These are phyloP conservation scores for Axinella damicornis DNA, from an alignment of 37 sponge, comb jelly and placozoan species.

Conservation along the genomic window DNA sequence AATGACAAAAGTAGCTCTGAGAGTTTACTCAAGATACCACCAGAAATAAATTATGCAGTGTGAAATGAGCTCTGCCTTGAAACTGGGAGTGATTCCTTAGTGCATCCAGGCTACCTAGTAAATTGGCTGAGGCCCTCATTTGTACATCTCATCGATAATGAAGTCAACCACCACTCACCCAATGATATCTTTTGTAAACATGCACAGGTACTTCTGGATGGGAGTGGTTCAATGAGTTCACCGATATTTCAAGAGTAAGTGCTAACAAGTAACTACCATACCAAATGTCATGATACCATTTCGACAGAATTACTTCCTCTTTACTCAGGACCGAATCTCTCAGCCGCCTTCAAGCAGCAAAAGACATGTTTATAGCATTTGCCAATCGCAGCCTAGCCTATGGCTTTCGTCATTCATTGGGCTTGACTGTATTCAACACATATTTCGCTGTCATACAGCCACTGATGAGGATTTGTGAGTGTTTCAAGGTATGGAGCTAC, in stretches of 20 bases:
- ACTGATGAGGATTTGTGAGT: neutral
- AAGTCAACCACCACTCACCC: neutral
- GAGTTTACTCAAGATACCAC: too few species aligned
- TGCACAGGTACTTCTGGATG: slow-evolving; percentile 23
- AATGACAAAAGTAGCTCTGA: too few species aligned
- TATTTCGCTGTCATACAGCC: neutral
- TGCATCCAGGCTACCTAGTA: too few species aligned
- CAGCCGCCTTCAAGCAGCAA: neutral
- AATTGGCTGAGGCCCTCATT: too few species aligned
- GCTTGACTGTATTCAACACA: slow-evolving; percentile 6
- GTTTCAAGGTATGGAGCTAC: slow-evolving; percentile 1
- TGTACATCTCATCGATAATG: too few species aligned
- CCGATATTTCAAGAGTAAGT: slow-evolving; percentile 12
- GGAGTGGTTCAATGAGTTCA: slow-evolving; percentile 17
- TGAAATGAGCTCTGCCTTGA: too few species aligned
- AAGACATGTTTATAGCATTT: slow-evolving; percentile 14
- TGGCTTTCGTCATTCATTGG: slow-evolving; percentile 1
- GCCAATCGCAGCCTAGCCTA: slow-evolving; percentile 2
- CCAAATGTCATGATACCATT: too few species aligned
- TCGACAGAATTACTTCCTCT: too few species aligned
- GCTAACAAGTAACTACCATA: neutral
- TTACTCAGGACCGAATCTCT: neutral
- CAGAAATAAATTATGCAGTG: too few species aligned
- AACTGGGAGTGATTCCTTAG: too few species aligned
- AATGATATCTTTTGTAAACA: neutral